These are phyloP conservation scores for Poecilia velifera DNA, from an alignment of 2,797 vertebrate genomes.

Conservation along the genomic window DNA sequence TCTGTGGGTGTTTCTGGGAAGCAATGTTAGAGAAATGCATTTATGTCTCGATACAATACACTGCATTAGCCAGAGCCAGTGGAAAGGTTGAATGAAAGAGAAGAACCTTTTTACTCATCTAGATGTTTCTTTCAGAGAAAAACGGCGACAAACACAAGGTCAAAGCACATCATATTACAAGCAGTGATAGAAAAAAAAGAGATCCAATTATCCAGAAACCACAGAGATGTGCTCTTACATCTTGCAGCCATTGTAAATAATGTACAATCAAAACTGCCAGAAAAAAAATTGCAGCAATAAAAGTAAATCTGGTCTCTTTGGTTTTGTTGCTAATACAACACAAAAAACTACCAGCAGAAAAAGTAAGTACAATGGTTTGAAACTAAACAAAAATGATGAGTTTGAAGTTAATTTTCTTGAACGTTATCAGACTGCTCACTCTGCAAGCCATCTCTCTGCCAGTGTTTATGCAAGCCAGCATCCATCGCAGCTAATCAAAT, in stretches of 20 bases:
- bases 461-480: constrained; percentile 23
- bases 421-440: constrained; percentile 16
- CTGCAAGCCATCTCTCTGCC: constrained; percentile 23
- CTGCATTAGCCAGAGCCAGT: constrained; percentile 24
- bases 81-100: constrained; percentile 21
- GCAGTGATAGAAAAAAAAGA: background rate
- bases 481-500: constrained; percentile 53
- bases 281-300: background rate
- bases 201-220: constrained; percentile 21
- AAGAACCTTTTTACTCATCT: constrained; percentile 26
- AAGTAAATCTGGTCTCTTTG: background rate
- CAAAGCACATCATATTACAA: constrained; percentile 19
- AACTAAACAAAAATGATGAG: constrained; percentile 4
- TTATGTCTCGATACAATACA: constrained; percentile 19
- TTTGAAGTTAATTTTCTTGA: constrained; percentile 19
- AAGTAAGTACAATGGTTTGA: background rate
- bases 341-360: background rate
- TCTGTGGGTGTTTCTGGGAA: constrained; percentile 18
- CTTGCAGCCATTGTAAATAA: constrained; percentile 25
- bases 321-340: background rate
- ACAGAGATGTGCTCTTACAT: constrained; percentile 6
- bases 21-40: constrained; percentile 27
- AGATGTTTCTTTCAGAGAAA: constrained; percentile 23
- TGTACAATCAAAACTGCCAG: background rate
- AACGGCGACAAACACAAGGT: constrained; percentile 28